phyloP scores from a whole-genome alignment of 2,888 invertebrate species.

The Lithophane leautieri region DNA sequence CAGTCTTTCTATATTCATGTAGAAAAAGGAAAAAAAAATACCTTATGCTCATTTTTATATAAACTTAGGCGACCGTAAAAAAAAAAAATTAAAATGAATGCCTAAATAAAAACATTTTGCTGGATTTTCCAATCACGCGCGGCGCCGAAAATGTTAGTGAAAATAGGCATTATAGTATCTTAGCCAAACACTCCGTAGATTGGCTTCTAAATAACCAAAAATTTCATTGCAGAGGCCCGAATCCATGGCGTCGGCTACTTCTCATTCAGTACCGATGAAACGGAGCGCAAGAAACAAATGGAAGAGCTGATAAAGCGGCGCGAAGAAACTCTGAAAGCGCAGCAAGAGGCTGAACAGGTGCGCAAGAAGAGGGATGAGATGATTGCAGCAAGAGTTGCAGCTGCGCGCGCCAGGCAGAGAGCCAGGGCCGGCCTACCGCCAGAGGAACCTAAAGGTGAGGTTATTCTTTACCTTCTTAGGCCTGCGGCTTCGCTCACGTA shows the following conservation, averaged over 20 bases:
- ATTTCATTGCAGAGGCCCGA: constrained; percentile 93
- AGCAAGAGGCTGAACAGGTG: constrained; percentile 91
- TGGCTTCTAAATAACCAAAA: neutral
- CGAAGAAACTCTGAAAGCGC: constrained; percentile 92
- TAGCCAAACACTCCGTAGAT: neutral
- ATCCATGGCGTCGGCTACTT: constrained; percentile 98
- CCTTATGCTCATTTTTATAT: neutral
- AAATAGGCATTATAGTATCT: neutral
- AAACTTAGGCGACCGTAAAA: neutral
- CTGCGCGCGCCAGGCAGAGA: constrained; percentile 93
- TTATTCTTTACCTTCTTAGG: neutral
- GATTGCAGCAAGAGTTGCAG: constrained; percentile 92
- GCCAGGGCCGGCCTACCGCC: constrained; percentile 93
- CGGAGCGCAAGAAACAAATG: constrained; percentile 94
- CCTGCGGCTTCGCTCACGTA: neutral
- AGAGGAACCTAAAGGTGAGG: constrained; percentile 89
- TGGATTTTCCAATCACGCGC: neutral
- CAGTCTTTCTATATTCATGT: too few relatives aligned
- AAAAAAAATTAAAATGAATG: neutral
- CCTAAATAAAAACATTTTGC: neutral
- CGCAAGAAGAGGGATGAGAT: constrained; percentile 92
- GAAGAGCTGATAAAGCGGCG: constrained; percentile 93
- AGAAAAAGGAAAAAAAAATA: neutral
- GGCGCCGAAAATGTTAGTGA: neutral
- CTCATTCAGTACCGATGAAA: constrained; percentile 96